Base-by-base conservation (phyloP, 2,888 invertebrate genomes). In the Archaeoteleia sp. region DNA sequence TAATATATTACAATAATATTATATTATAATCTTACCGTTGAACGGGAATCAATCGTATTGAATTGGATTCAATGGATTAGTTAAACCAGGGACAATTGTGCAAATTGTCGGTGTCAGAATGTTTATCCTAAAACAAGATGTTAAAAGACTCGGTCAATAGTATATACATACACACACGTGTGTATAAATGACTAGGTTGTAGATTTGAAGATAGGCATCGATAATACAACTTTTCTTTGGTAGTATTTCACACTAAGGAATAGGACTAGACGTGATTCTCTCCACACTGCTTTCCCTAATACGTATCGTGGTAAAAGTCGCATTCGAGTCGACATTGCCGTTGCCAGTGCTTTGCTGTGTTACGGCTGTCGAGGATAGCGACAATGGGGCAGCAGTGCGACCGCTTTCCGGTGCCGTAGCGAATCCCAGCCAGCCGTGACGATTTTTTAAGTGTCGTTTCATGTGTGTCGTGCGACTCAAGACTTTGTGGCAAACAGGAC, bases 401-500 rank as follows among this genome's bases (percentile, higher is more conserved):
- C 57, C 66, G 29, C 67, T 73, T 43, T 75, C 77, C 29, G 72
- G 65, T 13, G 69, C 43, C 43, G 72, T 69, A 61, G 77, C 71
- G 51, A 80, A 77, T 53, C 83, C 83, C 55, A 78, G 75, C 85
- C 85, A 85, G 67, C 85, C 83, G 74, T 85, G 85, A 29, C 85
- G 84, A 74, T 85, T 85, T 78, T 81, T 85, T 76, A 85, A 80
- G 73, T 85, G 85, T 57, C 85, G 84, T 77, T 85, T 85, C 85
- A 85, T 85, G 76, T 85, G 85, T 71, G 85, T 85, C 66, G 85
- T 85, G 74, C 87, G 86, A 74, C 87, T 87, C 72, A 87, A 80
- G 66, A 87, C 86, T 77, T 86, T 86, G 72, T 85, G 84, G 76
- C 87, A 87, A 63, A 87, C 82, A 53, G 84, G 84, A 75, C 87